These are phyloP conservation scores for Colius striatus DNA, from an alignment of 2,113 vertebrate genomes.

Conservation along the genomic window DNA sequence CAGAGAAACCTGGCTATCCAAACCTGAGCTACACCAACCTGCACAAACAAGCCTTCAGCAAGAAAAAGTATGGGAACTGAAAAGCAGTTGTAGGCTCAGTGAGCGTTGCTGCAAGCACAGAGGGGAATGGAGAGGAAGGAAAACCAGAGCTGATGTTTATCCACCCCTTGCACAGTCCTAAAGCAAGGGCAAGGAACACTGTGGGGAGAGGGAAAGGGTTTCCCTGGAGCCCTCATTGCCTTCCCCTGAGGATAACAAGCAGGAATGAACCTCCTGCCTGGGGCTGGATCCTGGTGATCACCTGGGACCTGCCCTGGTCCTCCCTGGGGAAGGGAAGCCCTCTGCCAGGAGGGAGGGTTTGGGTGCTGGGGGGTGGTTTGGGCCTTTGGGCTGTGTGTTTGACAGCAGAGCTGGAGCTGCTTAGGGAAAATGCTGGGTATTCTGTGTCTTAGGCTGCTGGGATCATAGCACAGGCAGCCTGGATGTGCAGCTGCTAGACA, in stretches of 20 bases:
- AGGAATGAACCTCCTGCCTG: not conserved
- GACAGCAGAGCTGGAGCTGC: not conserved
- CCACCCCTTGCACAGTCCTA: not conserved
- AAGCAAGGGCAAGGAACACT: not conserved
- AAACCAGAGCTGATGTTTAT: not conserved
- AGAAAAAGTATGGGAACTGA: not conserved
- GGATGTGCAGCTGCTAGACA: not conserved
- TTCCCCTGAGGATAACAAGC: not conserved
- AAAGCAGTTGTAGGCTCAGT: not conserved
- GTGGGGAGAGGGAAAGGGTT: not conserved
- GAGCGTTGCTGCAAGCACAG: not conserved
- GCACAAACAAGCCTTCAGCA: not conserved
- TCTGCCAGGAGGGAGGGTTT: not conserved
- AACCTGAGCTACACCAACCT: not conserved
- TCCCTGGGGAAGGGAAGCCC: not conserved
- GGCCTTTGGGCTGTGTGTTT: not conserved
- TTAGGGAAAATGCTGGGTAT: rapidly evolving
- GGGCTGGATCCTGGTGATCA: not conserved
- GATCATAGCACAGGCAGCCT: not conserved
- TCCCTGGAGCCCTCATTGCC: not conserved
- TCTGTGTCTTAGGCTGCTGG: not conserved
- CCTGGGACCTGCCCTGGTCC: not conserved
- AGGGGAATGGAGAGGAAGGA: not conserved
- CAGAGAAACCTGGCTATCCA: not conserved
- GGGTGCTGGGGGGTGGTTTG: not conserved